These are phyloP conservation scores for Agrochola lychnidis DNA, from an alignment of 2,888 invertebrate species.

Conservation along the genomic window DNA sequence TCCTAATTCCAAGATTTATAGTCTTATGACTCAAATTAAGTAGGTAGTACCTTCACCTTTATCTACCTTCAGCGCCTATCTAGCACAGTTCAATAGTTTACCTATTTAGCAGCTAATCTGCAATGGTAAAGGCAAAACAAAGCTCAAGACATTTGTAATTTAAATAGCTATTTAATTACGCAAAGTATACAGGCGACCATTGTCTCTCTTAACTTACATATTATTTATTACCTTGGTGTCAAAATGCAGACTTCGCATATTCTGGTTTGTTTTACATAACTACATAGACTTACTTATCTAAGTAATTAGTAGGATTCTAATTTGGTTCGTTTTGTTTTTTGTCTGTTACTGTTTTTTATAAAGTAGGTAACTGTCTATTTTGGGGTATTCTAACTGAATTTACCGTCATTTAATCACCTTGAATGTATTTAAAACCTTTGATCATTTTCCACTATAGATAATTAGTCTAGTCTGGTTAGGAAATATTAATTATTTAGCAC, in stretches of 20 bases:
- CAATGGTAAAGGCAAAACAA: conserved; percentile 49
- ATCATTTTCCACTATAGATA: not conserved
- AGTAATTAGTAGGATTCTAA: not conserved
- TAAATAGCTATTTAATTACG: conserved; percentile 38
- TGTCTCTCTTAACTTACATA: conserved; percentile 6
- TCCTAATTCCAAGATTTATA: not conserved
- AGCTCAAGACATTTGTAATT: conserved; percentile 49
- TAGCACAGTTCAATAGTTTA: conserved; percentile 24
- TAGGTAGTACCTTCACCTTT: not conserved
- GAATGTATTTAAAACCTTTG: not conserved
- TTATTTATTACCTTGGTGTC: not conserved
- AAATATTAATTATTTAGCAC: not conserved
- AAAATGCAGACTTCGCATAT: conserved; percentile 6
- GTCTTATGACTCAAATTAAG: not conserved
- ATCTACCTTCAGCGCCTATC: not conserved
- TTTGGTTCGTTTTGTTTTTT: not conserved
- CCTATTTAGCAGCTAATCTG: conserved; percentile 28
- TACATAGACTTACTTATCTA: not conserved
- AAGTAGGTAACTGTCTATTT: not conserved
- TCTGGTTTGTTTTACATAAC: conserved; percentile 4
- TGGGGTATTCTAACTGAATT: too few species aligned
- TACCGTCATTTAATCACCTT: not conserved
- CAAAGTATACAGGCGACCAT: conserved; percentile 20
- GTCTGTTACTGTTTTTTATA: not conserved
- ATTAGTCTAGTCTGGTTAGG: not conserved